Base-by-base conservation (phyloP, 2,888 invertebrate genomes). In the Drosophila parthenogenetica region DNA sequence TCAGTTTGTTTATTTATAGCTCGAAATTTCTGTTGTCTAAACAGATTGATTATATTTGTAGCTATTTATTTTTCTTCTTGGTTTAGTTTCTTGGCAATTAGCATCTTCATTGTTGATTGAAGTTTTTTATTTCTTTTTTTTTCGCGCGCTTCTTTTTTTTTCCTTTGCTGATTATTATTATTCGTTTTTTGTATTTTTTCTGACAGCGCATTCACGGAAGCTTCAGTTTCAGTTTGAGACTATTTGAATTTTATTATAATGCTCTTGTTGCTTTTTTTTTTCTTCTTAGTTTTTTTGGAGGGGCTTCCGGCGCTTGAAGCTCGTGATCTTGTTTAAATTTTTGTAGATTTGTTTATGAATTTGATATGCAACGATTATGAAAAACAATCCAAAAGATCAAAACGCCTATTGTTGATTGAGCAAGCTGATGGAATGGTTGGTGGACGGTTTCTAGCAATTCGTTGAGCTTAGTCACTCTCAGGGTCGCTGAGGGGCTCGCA, bases 11-110 rank as follows among this genome's bases (percentile, higher is more conserved):
- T 78, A 78, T 79, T 68, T 78, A 76, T 67, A 73, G 65, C 66
- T 62, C 43, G 37, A 57, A 74, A 53, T 35, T 43, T 51, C 55
- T 57, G 73, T 85, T 80, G 81, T 73, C 63, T 68, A 77, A 79
- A 77, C 75, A 87, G 84, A 87, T 87, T 84, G 84, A 81, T 84
- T 81, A 81, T 81, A 64, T 81, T 78, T 53, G 75, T 54, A 68
- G 72, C 74, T 63, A 57, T 65, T 78, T 62, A 64, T 77, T 64
- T 61, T 66, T 69, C 64, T 67, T 67, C 62, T 76, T 57, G 69
- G 59, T 65, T 76, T 73, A 73, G 69, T 74, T 74, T 75, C 55
- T 50, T 29, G 62, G 66, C 87, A 79, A 84, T 87, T 84, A 87
- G 87, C 83, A 82, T 86, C 60, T 86, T 86, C 77, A 83, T 82